Conservation (phyloP, 1,140 invertebrate genomes). For the Drosophila subobscura region DNA sequence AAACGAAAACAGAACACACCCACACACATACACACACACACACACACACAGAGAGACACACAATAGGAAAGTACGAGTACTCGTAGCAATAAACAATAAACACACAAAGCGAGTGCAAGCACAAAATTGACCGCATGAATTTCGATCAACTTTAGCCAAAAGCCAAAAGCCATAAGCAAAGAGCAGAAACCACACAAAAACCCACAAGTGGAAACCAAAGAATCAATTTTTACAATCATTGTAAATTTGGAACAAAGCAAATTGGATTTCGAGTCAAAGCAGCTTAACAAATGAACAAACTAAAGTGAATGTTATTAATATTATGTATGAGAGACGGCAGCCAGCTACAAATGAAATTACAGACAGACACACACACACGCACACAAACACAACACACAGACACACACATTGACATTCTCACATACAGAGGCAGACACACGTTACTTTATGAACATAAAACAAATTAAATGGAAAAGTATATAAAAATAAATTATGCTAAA, state of each 20-base stretch:
- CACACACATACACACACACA: slow-evolving; percentile 29
- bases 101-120: slow-evolving; percentile 42
- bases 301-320: slow-evolving; percentile 10
- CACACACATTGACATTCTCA: slow-evolving; percentile 27
- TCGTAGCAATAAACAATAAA: slow-evolving; percentile 26
- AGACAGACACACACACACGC: slow-evolving; percentile 33
- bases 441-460: slow-evolving; percentile 79
- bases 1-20: slow-evolving; percentile 27
- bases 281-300: slow-evolving; percentile 38
- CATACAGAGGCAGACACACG: slow-evolving; percentile 74
- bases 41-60: slow-evolving; percentile 23
- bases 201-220: slow-evolving; percentile 3
- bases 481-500: slow-evolving; percentile 81
- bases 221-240: slow-evolving; percentile 56
- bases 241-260: slow-evolving; percentile 45
- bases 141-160: slow-evolving; percentile 47
- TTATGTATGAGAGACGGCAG: slow-evolving; percentile 33
- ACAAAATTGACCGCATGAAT: slow-evolving; percentile 52
- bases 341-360: slow-evolving; percentile 33
- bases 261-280: slow-evolving; percentile 54
- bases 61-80: slow-evolving; percentile 28
- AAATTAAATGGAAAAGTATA: slow-evolving; percentile 80
- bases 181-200: not conserved
- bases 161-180: slow-evolving; percentile 1
- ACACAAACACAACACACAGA: slow-evolving; percentile 35